Base-by-base conservation (phyloP, 1,140 invertebrate genomes). In the Lucilia cuprina region DNA sequence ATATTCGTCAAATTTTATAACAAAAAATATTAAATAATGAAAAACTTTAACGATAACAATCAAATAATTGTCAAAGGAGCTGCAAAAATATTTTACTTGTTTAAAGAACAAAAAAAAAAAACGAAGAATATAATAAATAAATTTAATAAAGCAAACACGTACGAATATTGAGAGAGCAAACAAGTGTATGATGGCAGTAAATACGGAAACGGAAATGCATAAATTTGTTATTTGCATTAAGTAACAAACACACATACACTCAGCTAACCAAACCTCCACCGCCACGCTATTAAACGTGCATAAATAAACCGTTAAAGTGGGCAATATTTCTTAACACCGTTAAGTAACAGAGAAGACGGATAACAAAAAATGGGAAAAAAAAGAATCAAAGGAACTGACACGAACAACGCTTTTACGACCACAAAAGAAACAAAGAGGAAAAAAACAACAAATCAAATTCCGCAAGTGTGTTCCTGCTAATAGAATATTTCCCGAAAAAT, bases 191-290 rank as follows among this genome's bases (percentile, higher is more conserved):
- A 83, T 75, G 21, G 65, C 74, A 74, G 49, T 47, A 83, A 83
- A 78, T 70, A 5, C 83, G 83, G 74, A 83, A 75, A 74, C 21
- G 83, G 83, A 83, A 77, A n/a, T 83, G 83, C 83, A 83, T 83
- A 77, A 83, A 83, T 83, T 83, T 83, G 83, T 83, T 83, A 83
- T 83, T 77, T 55, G 70, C 83, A 83, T 83, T 83, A 83, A 83
- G 55, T 60, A 35, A 49, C 25, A 82, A 55, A 30, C 49, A 55
- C 25, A 34, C 74, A 55, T 10, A 70, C 65, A 19, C 65, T 75
- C 5, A 70, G 5, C 4, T 19, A 21, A 25, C 25, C 65, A 70
- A 19, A n/a, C n/a, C 13, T n/a, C 25, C 55, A 60, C n/a, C n/a
- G 0, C 13, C 55, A 60, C n/a, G 55, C 55, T n/a, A 10, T 5